These are phyloP conservation scores for Lithophane semibrunnea DNA, from an alignment of 2,888 invertebrate genomes.

Conservation along the genomic window DNA sequence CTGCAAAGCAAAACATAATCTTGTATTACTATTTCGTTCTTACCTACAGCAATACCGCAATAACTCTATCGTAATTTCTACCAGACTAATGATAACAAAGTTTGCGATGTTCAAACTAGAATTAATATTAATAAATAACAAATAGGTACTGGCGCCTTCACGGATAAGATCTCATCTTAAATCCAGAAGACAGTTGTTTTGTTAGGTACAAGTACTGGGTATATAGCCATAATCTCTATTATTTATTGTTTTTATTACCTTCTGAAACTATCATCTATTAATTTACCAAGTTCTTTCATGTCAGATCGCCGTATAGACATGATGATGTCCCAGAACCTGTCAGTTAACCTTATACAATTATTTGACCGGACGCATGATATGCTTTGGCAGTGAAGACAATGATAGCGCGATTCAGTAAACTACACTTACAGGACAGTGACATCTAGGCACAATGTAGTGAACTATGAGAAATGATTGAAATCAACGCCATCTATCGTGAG, in stretches of 20 bases:
- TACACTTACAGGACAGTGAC: slow-evolving; percentile 29
- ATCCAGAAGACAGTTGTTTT: neutral
- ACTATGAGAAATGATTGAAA: slow-evolving; percentile 8
- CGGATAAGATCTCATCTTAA: neutral
- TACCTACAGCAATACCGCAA: neutral
- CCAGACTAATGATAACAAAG: neutral
- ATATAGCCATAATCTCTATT: neutral
- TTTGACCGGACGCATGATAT: neutral
- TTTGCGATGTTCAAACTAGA: neutral
- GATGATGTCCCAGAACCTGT: neutral
- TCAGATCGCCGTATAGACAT: slow-evolving; percentile 24
- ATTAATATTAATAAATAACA: neutral
- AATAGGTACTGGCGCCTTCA: neutral
- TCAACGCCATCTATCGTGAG: slow-evolving; percentile 40
- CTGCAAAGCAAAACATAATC: slow-evolving; percentile 21
- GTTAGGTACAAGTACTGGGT: neutral
- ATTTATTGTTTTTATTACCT: slow-evolving; percentile 59
- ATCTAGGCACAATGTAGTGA: slow-evolving; percentile 24
- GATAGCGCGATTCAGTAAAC: slow-evolving; percentile 27
- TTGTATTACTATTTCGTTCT: neutral
- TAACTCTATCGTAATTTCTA: neutral
- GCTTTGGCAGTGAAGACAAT: neutral
- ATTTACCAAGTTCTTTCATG: slow-evolving; percentile 60
- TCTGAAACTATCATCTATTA: slow-evolving; percentile 67
- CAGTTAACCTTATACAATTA: neutral